Evolutionary conservation across 2,113 vertebrate species (phyloP).

Genomic region (Proterorhinus semilunaris): DNA sequence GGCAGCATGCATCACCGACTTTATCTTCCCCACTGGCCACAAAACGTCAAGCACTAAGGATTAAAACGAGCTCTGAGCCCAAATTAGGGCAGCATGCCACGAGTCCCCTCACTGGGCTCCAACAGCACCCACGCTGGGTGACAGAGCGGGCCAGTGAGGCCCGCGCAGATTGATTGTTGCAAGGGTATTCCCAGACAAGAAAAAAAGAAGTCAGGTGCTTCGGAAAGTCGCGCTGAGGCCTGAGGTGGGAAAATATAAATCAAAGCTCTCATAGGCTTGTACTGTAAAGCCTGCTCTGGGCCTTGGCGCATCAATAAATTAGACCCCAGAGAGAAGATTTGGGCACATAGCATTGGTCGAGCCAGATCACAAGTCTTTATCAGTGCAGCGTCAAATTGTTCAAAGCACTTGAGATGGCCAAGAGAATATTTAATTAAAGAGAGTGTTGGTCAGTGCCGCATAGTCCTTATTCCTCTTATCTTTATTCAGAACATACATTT

Average conservation of each 20-base stretch:
- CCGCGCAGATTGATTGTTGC: constrained; percentile 37
- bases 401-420: constrained; percentile 60
- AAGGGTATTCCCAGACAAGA: constrained; percentile 28
- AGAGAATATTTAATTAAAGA: constrained; percentile 67
- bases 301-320: constrained; percentile 68
- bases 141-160: constrained; percentile 31
- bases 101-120: constrained; percentile 29
- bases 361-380: constrained; percentile 60
- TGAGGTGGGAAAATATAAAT: constrained; percentile 55
- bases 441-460: constrained; percentile 60
- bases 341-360: constrained; percentile 52
- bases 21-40: constrained; percentile 36
- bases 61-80: constrained; percentile 52
- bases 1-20: constrained; percentile 46
- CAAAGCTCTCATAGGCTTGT: constrained; percentile 54
- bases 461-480: constrained; percentile 28
- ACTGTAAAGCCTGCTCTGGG: constrained; percentile 52
- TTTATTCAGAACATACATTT: constrained; percentile 33
- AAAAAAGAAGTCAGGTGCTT: constrained; percentile 31
- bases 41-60: constrained; percentile 49
- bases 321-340: constrained; percentile 58
- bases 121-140: constrained; percentile 49
- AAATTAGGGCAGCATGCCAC: constrained; percentile 58
- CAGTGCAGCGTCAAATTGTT: constrained; percentile 62
- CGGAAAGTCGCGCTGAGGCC: constrained; percentile 40